A percentile compares a stretch with the other conserved stretches of the same genome.
phyloP scores from a whole-genome alignment of 2,797 vertebrate genomes.

The Channallabes apus region DNA sequence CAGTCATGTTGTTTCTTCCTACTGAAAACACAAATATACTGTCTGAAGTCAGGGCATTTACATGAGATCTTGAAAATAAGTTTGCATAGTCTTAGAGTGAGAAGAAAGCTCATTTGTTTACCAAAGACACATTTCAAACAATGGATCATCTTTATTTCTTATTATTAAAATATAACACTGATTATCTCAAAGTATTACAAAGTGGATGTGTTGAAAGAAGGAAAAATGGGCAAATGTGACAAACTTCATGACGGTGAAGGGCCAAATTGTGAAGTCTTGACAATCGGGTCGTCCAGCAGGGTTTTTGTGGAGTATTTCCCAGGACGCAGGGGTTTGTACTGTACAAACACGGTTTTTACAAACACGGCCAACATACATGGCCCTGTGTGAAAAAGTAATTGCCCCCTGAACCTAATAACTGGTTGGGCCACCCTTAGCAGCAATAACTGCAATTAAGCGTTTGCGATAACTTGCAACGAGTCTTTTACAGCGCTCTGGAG shows the following conservation, averaged over 20 bases:
- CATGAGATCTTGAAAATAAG: neutral
- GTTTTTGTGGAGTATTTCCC: neutral
- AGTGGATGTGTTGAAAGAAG: neutral
- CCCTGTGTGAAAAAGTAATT: too few relatives aligned
- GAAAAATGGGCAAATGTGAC: neutral
- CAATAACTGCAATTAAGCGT: too few relatives aligned
- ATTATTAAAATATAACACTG: too few relatives aligned
- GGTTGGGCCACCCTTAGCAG: too few relatives aligned
- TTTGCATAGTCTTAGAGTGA: neutral
- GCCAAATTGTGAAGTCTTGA: neutral
- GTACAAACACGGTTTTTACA: too few relatives aligned
- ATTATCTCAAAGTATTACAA: too few relatives aligned
- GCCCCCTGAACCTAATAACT: too few relatives aligned
- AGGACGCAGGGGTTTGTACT: too few relatives aligned
- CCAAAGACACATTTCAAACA: neutral
- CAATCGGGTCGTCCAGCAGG: neutral
- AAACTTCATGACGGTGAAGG: neutral
- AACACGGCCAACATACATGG: too few relatives aligned
- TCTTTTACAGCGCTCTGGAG: too few relatives aligned
- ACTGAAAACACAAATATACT: conserved; percentile 9
- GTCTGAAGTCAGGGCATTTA: neutral
- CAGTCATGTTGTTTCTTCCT: conserved; percentile 24
- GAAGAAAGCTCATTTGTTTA: neutral
- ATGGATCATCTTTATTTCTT: too few relatives aligned
- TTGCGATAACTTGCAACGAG: too few relatives aligned